Percentiles rank a stretch among this genome's conserved stretches.
Conservation (phyloP, 2,888 invertebrate genomes). For the Beris chalybata region DNA sequence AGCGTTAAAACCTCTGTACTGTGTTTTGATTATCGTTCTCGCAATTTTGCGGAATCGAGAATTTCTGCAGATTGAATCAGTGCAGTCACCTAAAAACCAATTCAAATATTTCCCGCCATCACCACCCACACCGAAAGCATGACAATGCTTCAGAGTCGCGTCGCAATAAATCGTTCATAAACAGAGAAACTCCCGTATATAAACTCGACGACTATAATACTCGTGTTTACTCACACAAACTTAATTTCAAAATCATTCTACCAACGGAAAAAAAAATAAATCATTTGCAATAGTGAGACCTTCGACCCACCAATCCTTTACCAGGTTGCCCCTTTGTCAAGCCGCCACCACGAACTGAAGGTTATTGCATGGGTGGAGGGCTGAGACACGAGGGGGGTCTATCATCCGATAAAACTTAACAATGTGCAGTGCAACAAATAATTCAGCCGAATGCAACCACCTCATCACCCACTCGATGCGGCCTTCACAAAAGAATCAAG, state of each 20-base stretch:
- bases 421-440: slow-evolving; percentile 28
- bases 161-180: slow-evolving; percentile 30
- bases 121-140: too few relatives aligned
- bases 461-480: background rate
- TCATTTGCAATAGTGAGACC: slow-evolving; percentile 15
- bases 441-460: slow-evolving; percentile 13
- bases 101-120: slow-evolving; percentile 20
- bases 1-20: slow-evolving; percentile 31
- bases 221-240: background rate
- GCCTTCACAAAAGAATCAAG: slow-evolving; percentile 6
- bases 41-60: slow-evolving; percentile 8
- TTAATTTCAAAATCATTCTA: slow-evolving; percentile 23
- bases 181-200: slow-evolving; percentile 24
- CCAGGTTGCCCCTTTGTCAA: too few relatives aligned
- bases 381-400: background rate
- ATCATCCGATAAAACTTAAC: background rate
- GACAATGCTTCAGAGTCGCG: too few relatives aligned
- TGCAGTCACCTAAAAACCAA: slow-evolving; percentile 31
- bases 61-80: slow-evolving; percentile 30
- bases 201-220: background rate
- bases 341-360: too few relatives aligned
- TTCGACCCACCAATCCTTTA: too few relatives aligned
- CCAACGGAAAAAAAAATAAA: slow-evolving; percentile 20
- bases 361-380: too few relatives aligned
- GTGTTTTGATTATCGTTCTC: slow-evolving; percentile 17